Evolutionary conservation across 1,140 invertebrate genomes (phyloP).

Genomic region (Aporrectodea caliginosa): DNA sequence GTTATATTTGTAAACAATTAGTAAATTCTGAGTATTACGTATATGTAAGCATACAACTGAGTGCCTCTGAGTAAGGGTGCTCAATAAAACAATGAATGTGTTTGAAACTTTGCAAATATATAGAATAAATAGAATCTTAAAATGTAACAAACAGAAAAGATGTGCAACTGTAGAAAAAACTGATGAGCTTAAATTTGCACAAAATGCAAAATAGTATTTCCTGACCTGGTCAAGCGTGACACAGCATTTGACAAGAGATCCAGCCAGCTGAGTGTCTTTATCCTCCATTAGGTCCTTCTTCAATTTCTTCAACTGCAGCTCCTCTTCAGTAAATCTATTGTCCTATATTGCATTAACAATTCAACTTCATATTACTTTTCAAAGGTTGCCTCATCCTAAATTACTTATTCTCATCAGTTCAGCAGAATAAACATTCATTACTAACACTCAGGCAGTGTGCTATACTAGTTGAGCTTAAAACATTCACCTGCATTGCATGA

Average conservation of each 20-base stretch:
- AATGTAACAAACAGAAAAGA: too few species aligned
- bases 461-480: neutral
- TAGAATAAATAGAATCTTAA: too few species aligned
- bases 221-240: conserved; percentile 88
- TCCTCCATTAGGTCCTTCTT: conserved; percentile 65
- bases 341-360: conserved; percentile 38
- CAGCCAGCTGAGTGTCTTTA: conserved; percentile 83
- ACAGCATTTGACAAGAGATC: conserved; percentile 82
- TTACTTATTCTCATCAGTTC: neutral
- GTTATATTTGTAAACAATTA: too few species aligned
- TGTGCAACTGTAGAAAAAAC: too few species aligned
- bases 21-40: too few species aligned
- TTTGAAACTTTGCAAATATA: too few species aligned
- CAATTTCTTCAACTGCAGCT: conserved; percentile 64
- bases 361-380: neutral
- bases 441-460: neutral
- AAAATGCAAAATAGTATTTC: too few species aligned
- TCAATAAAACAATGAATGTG: too few species aligned
- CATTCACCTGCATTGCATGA: neutral
- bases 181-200: too few species aligned
- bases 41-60: too few species aligned
- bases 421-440: conserved; percentile 22
- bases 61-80: too few species aligned
- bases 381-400: neutral
- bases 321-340: conserved; percentile 44